Conservation (phyloP, 2,797 vertebrate species). For the Lepus oiostolus region DNA sequence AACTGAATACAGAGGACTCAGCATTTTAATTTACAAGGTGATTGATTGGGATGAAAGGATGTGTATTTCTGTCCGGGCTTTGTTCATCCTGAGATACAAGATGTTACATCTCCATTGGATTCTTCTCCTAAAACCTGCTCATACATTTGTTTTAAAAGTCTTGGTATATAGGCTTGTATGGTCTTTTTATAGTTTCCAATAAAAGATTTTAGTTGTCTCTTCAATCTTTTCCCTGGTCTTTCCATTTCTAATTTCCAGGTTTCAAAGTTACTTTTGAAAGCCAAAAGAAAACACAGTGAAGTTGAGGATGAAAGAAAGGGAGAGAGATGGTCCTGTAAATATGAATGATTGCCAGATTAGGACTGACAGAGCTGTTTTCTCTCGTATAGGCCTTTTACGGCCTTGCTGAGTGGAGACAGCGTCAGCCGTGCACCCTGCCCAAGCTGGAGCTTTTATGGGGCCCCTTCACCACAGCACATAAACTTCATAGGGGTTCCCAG, state of each 20-base stretch:
- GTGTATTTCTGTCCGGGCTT: background rate
- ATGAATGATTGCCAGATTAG: conserved; percentile 19
- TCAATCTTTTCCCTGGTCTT: conserved; percentile 65
- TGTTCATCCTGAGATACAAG: conserved; percentile 37
- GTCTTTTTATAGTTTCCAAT: conserved; percentile 29
- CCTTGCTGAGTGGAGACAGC: conserved; percentile 18
- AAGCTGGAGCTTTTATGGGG: background rate
- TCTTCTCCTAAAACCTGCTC: conserved; percentile 50
- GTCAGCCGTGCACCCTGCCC: background rate
- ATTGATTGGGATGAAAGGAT: conserved; percentile 20
- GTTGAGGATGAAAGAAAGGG: conserved; percentile 48
- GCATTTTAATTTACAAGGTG: conserved; percentile 36
- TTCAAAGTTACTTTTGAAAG: conserved; percentile 57
- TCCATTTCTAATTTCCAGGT: conserved; percentile 62
- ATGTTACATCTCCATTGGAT: conserved; percentile 23
- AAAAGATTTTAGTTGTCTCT: conserved; percentile 66
- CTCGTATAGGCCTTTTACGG: background rate
- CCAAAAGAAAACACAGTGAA: conserved; percentile 57
- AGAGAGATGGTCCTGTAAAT: background rate
- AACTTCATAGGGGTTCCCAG: background rate
- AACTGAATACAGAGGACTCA: conserved; percentile 37
- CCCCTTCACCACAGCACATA: background rate
- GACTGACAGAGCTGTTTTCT: background rate
- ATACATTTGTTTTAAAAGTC: conserved; percentile 52
- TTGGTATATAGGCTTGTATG: background rate